phyloP scores from a whole-genome alignment of 2,797 vertebrate genomes.

The Sarcoramphus papa region DNA sequence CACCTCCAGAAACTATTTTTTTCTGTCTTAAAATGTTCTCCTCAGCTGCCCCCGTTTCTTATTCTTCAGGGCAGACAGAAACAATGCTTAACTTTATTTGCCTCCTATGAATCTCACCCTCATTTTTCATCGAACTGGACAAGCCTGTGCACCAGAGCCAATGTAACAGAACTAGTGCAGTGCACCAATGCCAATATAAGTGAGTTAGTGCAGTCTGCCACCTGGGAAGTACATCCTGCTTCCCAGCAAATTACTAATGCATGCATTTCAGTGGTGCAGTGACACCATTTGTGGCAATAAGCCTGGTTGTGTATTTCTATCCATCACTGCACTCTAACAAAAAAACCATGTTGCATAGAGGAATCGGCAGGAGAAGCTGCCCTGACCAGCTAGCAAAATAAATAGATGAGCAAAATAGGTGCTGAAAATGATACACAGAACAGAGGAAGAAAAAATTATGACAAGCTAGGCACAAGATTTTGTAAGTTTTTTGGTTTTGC shows the following conservation, averaged over 20 bases:
- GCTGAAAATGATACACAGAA: not conserved
- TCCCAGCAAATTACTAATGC: not conserved
- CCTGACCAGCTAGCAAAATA: not conserved
- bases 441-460: not conserved
- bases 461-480: not conserved
- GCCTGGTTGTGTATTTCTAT: not conserved
- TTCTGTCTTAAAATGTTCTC: not conserved
- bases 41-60: accelerated
- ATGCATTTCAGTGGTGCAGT: not conserved
- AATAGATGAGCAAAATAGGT: not conserved
- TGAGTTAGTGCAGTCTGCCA: not conserved
- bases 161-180: too few species aligned
- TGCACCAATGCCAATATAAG: not conserved
- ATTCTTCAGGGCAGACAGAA: not conserved
- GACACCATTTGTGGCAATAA: not conserved
- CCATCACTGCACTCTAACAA: not conserved
- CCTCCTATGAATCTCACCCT: not conserved
- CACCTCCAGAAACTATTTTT: not conserved
- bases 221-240: not conserved
- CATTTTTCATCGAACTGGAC: not conserved
- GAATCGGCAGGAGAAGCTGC: not conserved
- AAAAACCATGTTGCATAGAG: accelerated
- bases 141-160: not conserved
- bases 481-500: not conserved
- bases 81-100: not conserved